Conservation (phyloP, 2,888 invertebrate species). For the Sipunculus nudus region DNA sequence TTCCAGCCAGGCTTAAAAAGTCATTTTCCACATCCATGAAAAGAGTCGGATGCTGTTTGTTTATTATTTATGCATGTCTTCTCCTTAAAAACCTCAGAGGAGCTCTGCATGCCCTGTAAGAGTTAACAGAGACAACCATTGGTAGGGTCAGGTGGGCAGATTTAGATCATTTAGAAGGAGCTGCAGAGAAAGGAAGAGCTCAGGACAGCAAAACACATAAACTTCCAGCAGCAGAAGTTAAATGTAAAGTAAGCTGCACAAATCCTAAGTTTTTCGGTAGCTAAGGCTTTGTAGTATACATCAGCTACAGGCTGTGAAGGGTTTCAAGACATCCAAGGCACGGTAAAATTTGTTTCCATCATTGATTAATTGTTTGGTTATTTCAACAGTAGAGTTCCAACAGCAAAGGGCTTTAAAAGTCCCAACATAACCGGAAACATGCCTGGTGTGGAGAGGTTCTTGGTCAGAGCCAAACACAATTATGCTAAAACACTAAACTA, state of each 20-base stretch:
- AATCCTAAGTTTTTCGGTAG: not conserved
- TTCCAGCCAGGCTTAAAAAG: too few relatives aligned
- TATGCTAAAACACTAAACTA: not conserved
- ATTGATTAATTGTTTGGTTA: not conserved
- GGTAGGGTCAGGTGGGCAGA: not conserved
- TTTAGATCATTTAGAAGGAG: not conserved
- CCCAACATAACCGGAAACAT: not conserved
- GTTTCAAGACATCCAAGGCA: not conserved
- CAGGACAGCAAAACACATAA: too few relatives aligned
- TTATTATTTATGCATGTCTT: slow-evolving; percentile 1
- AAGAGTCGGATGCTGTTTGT: not conserved
- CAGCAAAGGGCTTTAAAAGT: slow-evolving; percentile 1
- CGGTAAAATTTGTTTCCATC: not conserved
- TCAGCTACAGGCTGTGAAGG: not conserved
- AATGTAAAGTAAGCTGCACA: slow-evolving; percentile 3
- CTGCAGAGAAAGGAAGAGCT: not conserved
- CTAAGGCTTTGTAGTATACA: not conserved
- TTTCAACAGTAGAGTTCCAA: not conserved
- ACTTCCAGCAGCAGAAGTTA: too few relatives aligned
- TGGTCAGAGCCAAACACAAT: not conserved
- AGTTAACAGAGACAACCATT: not conserved
- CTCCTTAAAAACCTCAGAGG: not conserved
- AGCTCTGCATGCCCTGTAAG: not conserved
- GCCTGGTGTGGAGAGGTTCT: not conserved
- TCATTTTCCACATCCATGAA: not conserved